Evolutionary conservation across 2,888 invertebrate genomes (phyloP), one percentile per base, ranked within the genome.

Genomic region (Abrostola tripartita): DNA sequence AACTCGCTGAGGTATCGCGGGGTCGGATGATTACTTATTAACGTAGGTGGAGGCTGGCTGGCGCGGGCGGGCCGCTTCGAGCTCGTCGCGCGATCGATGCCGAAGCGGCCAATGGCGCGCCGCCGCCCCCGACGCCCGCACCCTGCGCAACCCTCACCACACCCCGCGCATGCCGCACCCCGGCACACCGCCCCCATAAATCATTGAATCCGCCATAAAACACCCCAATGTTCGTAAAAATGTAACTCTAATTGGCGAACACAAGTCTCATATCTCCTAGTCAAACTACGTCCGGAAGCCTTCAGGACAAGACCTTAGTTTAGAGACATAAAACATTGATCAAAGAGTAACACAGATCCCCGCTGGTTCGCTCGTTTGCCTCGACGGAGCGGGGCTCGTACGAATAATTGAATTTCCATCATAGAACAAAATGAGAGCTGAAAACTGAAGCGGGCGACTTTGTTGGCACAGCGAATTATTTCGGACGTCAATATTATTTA

Each of bases 1-100:
- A 91, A 91, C 91, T 93, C 89, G 90, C 89, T 89, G 91, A 93
- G 93, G 93, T 92, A 92, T 90, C 90, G 89, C 92, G 89, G 92
- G 92, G 91, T 92, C 92, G 93, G 90, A 93, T 93, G 93, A 94
- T 94, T 94, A 94, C 94, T 94, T 94, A 94, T 94, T 94, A 94
- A 94, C 94, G 93, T 94, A 92, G 94, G 93, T 93, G 94, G 93
- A 93, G 94, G 93, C 90, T 90, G 92, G 91, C 86, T 88, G 91
- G 90, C 90, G 86, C 93, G 93, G 94, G 93, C 92, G 92, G 93
- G 93, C 88, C 92, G 89, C 90, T 87, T 76, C 76, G 88, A 91
- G 91, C 90, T 90, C 91, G 90, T 87, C 90, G 90, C 82, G 89
- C 93, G 94, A 94, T 95, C 94, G 94, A 94, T 95, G 93, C 90